Percentiles rank a stretch among this genome's conserved stretches.
Conservation (phyloP, 1,140 invertebrate species). For the Drosophila ambigua region DNA sequence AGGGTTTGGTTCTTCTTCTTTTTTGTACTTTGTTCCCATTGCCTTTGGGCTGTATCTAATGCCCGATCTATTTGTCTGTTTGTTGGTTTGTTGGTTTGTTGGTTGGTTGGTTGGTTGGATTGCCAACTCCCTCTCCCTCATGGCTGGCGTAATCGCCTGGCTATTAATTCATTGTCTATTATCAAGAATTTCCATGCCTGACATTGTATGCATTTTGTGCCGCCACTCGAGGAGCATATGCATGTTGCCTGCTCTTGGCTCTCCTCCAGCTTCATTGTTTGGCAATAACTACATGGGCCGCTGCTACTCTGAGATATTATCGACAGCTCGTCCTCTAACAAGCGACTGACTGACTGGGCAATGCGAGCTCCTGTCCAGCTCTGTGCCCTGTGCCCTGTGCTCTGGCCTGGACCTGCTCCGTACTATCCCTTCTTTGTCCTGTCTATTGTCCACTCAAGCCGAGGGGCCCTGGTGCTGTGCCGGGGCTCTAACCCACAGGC, state of each 20-base stretch:
- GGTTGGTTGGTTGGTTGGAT: constrained; percentile 31
- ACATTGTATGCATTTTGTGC: constrained; percentile 80
- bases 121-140: constrained; percentile 28
- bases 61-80: constrained; percentile 56
- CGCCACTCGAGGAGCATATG: constrained; percentile 60
- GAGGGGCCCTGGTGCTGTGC: constrained; percentile 17
- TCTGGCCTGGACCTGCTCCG: background rate
- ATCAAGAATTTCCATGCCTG: constrained; percentile 71
- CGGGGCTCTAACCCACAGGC: constrained; percentile 51
- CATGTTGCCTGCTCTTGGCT: constrained; percentile 52
- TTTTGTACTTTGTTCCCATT: constrained; percentile 40
- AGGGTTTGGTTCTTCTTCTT: constrained; percentile 10
- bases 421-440: constrained; percentile 38
- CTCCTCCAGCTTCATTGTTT: constrained; percentile 65
- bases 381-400: background rate
- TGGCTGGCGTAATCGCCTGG: constrained; percentile 57
- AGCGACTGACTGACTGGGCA: constrained; percentile 53
- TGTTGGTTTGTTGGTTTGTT: constrained; percentile 16
- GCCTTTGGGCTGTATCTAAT: constrained; percentile 44
- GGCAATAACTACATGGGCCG: constrained; percentile 65
- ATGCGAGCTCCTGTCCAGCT: constrained; percentile 16
- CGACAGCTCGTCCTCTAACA: constrained; percentile 74
- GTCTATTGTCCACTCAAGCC: constrained; percentile 63
- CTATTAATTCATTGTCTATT: constrained; percentile 82
- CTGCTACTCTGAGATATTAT: constrained; percentile 81